Conservation (phyloP, 2,888 invertebrate species). For the Cancer borealis region DNA sequence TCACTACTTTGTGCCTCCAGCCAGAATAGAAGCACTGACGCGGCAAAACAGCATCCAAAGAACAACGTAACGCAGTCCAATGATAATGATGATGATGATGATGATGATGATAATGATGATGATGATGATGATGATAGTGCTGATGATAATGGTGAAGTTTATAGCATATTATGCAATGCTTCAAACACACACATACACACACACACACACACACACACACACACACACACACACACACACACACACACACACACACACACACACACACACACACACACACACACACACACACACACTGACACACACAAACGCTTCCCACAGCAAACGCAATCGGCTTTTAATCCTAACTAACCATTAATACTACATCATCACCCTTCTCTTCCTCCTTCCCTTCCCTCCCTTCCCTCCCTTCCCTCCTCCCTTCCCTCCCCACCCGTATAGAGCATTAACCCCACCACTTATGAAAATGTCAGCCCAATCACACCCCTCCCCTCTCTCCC, state of each 20-base stretch:
- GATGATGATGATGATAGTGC: background rate
- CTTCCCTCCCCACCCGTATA: background rate
- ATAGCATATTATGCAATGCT: too few relatives aligned
- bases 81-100: too few relatives aligned
- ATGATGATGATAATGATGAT: too few relatives aligned
- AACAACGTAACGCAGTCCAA: too few relatives aligned
- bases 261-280: constrained; percentile 40
- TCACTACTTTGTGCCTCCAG: too few relatives aligned
- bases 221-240: constrained; percentile 23
- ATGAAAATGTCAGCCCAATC: constrained; percentile 50
- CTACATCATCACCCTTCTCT: constrained; percentile 1
- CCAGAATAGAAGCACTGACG: too few relatives aligned
- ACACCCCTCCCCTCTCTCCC: background rate
- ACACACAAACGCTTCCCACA: too few relatives aligned
- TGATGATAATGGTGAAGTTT: background rate
- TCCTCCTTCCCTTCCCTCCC: background rate
- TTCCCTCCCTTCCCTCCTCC: background rate
- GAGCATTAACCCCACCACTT: constrained; percentile 55
- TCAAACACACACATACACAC: background rate
- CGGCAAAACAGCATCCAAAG: too few relatives aligned
- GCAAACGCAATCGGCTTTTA: constrained; percentile 47
- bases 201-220: constrained; percentile 40
- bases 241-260: constrained; percentile 40
- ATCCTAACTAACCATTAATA: constrained; percentile 57
- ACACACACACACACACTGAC: background rate